These are phyloP conservation scores for Nycteola revayana DNA, from an alignment of 2,888 invertebrate genomes.

Conservation along the genomic window DNA sequence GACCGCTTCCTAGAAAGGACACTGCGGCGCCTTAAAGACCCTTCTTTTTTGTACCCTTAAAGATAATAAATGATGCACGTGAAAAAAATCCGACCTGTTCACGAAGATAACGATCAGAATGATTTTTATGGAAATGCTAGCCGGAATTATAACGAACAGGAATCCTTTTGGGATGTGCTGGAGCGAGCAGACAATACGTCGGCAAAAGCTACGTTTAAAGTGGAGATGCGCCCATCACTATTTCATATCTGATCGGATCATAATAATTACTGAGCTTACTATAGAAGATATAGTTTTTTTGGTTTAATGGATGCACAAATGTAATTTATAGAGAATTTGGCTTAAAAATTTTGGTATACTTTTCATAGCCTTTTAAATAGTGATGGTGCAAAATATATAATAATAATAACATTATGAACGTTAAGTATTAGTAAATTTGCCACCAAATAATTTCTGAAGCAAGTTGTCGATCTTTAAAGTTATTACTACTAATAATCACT, in stretches of 20 bases:
- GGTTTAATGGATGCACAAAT: too few species aligned
- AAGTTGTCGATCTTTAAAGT: too few species aligned
- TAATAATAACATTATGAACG: too few species aligned
- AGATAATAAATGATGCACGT: constrained; percentile 80
- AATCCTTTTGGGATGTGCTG: constrained; percentile 76
- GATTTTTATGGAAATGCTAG: constrained; percentile 79
- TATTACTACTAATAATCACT: too few species aligned
- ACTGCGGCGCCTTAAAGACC: constrained; percentile 77
- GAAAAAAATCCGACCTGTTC: constrained; percentile 79
- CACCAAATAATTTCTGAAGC: too few species aligned
- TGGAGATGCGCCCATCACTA: constrained; percentile 36
- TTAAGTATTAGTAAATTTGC: too few species aligned
- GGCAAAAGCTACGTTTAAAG: constrained; percentile 54
- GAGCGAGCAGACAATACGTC: constrained; percentile 78
- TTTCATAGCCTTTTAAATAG: too few species aligned
- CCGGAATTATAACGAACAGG: constrained; percentile 77
- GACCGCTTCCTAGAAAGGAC: constrained; percentile 75
- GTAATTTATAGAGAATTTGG: not conserved
- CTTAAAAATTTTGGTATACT: too few species aligned
- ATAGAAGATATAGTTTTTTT: constrained; percentile 8
- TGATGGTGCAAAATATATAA: too few species aligned
- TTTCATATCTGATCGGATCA: constrained; percentile 48
- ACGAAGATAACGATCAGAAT: constrained; percentile 76
- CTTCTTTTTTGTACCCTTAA: constrained; percentile 73
- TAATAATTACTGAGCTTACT: constrained; percentile 30